phyloP scores from a whole-genome alignment of 2,797 vertebrate species.

The Megalops cyprinoides region DNA sequence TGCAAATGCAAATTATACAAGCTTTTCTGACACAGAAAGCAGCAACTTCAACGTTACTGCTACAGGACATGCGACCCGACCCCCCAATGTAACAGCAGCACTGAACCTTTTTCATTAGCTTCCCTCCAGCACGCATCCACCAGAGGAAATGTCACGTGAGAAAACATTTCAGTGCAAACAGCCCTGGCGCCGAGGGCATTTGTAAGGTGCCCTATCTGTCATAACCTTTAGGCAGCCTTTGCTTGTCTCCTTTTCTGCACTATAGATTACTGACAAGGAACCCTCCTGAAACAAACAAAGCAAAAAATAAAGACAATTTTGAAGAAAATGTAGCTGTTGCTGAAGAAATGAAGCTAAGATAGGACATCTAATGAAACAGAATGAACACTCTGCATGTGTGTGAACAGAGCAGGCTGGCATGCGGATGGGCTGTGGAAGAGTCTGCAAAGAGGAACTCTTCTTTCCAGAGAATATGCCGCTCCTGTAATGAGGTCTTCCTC shows the following conservation, averaged over 20 bases:
- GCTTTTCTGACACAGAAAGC: neutral
- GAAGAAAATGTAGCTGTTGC: too few species aligned
- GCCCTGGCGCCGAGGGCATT: neutral
- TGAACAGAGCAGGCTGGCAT: neutral
- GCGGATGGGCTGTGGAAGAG: neutral
- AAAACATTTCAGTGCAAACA: neutral
- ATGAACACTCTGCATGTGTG: neutral
- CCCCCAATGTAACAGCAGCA: neutral
- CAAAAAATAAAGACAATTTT: neutral
- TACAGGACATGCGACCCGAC: neutral
- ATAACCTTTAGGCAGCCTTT: neutral
- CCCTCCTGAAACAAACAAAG: too few species aligned
- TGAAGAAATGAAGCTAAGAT: neutral
- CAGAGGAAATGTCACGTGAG: neutral
- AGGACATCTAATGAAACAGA: neutral
- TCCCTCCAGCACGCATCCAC: neutral
- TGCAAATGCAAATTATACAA: too few species aligned
- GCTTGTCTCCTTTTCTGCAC: too few species aligned
- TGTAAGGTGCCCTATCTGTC: neutral
- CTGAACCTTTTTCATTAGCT: neutral
- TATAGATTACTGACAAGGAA: too few species aligned
- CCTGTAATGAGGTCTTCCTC: constrained; percentile 7
- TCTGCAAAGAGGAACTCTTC: neutral
- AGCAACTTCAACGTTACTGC: neutral
- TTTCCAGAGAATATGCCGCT: neutral